Base-by-base conservation (phyloP, 2,113 vertebrate species). In the Scophthalmus maximus region DNA sequence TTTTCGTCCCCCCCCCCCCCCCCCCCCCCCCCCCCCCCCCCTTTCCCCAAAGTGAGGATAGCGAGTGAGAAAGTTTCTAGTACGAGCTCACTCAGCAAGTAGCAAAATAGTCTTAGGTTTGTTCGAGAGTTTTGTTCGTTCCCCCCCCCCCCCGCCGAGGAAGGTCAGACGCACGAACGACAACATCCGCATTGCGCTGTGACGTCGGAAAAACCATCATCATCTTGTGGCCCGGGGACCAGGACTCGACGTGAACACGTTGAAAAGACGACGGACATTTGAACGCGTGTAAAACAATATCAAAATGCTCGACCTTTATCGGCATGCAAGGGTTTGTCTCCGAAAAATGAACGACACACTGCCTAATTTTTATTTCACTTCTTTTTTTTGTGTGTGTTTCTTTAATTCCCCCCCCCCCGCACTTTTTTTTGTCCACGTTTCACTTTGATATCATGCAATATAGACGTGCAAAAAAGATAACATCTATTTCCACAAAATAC, bases 401-500 rank as follows among this genome's bases (percentile, higher is more conserved):
- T 81, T 84, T 30, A 18, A 32, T 78, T 85, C 86, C 82, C 6
- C 26, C 27, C 23, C 8, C 8, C 5, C 22, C 14, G 22, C 42
- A 18, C 42, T 57, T 72, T 79, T 87, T 89, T 73, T 71, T 83
- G 82, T 93, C 88, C 92, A 93, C 90, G 84, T 87, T 87, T 93
- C 89, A 94, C 91, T 93, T 93, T 87, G 85, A 93, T 91, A 90
- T 93, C 93, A 95, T 95, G 94, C 94, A 95, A 93, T 94, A 94
- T 93, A 89, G 84, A 93, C 93, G 91, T 94, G 93, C 93, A 95
- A 94, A 94, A 93, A 94, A 93, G 92, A 93, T 93, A 94, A 95
- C 93, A 94, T 92, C 92, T 94, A 94, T 92, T 89, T 92, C 89
- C 94, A 94, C 93, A 93, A 94, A 94, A 94, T 93, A 94, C 93